phyloP scores from a whole-genome alignment of 2,888 invertebrate genomes.

The Lamellibrachia columna region DNA sequence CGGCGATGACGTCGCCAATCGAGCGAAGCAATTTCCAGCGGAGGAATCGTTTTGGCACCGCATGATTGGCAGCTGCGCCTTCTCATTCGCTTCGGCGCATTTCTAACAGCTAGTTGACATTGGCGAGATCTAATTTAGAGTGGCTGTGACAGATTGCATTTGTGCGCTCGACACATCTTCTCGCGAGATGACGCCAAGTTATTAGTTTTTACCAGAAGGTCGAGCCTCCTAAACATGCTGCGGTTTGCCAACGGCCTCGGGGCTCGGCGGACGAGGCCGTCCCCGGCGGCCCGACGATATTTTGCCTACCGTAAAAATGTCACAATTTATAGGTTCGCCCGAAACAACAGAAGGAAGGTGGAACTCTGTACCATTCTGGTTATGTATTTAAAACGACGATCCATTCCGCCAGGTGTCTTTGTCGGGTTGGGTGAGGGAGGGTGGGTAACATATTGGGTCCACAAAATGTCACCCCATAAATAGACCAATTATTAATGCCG shows the following conservation, averaged over 20 bases:
- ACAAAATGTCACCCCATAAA: background rate
- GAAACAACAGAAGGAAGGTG: too few species aligned
- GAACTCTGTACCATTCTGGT: too few species aligned
- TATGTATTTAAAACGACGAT: too few species aligned
- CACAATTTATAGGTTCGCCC: too few species aligned
- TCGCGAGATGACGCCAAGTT: background rate
- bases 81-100: slow-evolving; percentile 6
- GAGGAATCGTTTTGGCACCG: background rate
- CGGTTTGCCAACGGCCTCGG: background rate
- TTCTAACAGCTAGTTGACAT: background rate
- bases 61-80: slow-evolving; percentile 11
- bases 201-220: background rate
- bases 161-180: background rate
- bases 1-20: background rate
- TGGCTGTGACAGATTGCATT: slow-evolving; percentile 2
- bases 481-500: background rate
- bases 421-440: background rate
- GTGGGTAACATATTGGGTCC: background rate
- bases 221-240: background rate
- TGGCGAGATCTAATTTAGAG: background rate
- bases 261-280: background rate
- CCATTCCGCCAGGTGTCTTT: too few species aligned
- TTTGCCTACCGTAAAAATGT: too few species aligned
- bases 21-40: background rate
- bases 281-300: background rate